Base-by-base conservation (phyloP, 2,797 vertebrate species). In the Pangasius macronema region DNA sequence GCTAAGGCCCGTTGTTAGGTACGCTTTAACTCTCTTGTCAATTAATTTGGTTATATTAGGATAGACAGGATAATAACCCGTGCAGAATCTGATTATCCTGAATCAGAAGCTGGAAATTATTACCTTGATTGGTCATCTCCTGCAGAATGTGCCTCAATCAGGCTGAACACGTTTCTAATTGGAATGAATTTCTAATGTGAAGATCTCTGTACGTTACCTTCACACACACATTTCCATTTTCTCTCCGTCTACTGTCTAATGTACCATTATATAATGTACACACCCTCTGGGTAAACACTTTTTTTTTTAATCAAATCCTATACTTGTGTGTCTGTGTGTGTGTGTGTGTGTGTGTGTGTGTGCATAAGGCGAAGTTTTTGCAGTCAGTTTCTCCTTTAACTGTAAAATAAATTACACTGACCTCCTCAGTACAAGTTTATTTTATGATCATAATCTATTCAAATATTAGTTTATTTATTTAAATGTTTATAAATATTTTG, bases 1-100 rank as follows among this genome's bases (percentile, higher is more conserved):
- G 87, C 81, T 61, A 42, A 72, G 33, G 65, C 42, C 27, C 53
- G 33, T 49, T 20, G 27, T 42, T 79, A 61, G 68, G 46, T 77
- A 63, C 57, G 13, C 76, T 49, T 24, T 70, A 85, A 30, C 33
- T 70, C 59, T 22, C 57, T 81, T 79, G 85, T 87, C 42, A 81
- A 61, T 87, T 85, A 36, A 87, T 87, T 87, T 85, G 82, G 68
- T 87, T 59, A 77, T 73, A 77, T 83, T 86, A 82, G 75, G 57
- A 77, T 42, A 30, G 53, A 30, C 84, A 63, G 36, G 82, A 88
- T 83, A 68, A 73, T 83, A 61, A 84, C 42, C 3, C 16, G 39
- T 68, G 24, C 70, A 9, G 61, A 61, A 89, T 80, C 65, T 36
- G 76, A 87, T 89, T 85, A 83, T 55, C 49, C 22, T 61, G 55